Percentiles rank a stretch among this genome's conserved stretches.
Conservation (phyloP, 2,888 invertebrate genomes). For the Theristus sp. region DNA sequence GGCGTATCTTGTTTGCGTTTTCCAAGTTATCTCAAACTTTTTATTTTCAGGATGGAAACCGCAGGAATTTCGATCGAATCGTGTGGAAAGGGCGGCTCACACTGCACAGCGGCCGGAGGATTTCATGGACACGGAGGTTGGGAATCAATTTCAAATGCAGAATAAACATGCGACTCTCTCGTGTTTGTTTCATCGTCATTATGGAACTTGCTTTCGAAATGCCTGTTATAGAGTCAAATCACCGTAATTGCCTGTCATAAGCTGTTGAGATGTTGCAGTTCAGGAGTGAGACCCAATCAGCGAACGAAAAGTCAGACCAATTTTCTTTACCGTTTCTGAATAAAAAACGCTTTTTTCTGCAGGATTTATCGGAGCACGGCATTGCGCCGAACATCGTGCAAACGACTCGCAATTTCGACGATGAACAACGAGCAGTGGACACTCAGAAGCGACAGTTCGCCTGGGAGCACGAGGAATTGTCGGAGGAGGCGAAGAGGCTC, state of each 20-base stretch:
- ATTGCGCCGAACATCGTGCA: constrained; percentile 72
- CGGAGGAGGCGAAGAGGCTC: constrained; percentile 12
- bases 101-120: constrained; percentile 57
- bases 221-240: too few relatives aligned
- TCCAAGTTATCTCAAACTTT: not conserved
- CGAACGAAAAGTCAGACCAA: too few relatives aligned
- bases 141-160: too few relatives aligned
- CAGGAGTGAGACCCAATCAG: too few relatives aligned
- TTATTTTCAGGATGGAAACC: constrained; percentile 60
- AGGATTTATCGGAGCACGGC: constrained; percentile 76
- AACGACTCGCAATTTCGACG: constrained; percentile 53
- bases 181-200: too few relatives aligned
- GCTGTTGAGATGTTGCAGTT: too few relatives aligned
- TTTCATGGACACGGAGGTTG: constrained; percentile 86
- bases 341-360: too few relatives aligned
- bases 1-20: too few relatives aligned
- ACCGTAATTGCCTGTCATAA: too few relatives aligned
- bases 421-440: constrained; percentile 3
- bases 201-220: too few relatives aligned
- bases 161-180: too few relatives aligned
- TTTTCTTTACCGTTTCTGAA: too few relatives aligned
- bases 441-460: constrained; percentile 11
- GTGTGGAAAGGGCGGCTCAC: constrained; percentile 46
- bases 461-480: constrained; percentile 18
- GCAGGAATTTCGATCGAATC: constrained; percentile 67